Evolutionary conservation across 35 echinoderm and acorn worm species (phyloP).

Genomic region (Chiridota heheva): DNA sequence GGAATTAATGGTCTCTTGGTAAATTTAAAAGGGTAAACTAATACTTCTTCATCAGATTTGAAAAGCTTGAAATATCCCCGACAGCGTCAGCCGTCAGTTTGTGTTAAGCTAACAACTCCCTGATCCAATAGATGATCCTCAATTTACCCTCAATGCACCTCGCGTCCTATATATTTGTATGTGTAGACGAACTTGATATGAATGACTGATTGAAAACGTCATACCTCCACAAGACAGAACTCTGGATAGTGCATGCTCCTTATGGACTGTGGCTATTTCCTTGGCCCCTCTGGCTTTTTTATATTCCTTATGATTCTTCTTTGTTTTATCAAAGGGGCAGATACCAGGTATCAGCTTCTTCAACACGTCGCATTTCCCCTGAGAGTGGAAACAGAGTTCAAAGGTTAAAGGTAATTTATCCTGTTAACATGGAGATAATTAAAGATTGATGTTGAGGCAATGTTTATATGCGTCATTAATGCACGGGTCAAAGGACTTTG

Average conservation of each 20-base stretch:
- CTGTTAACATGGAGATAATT: too few relatives aligned
- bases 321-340: conserved; percentile 58
- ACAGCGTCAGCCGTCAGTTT: too few relatives aligned
- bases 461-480: too few relatives aligned
- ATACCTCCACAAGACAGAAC: neutral
- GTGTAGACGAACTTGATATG: neutral
- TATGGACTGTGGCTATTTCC: conserved; percentile 59
- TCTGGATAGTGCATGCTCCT: conserved; percentile 37
- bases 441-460: too few relatives aligned
- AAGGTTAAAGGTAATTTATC: neutral
- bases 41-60: too few relatives aligned
- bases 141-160: neutral
- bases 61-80: too few relatives aligned
- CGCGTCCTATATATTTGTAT: neutral
- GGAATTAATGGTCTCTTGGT: too few relatives aligned
- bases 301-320: conserved; percentile 63
- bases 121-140: neutral
- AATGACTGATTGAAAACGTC: neutral
- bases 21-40: too few relatives aligned
- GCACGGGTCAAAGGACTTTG: too few relatives aligned
- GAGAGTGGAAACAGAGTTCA: neutral
- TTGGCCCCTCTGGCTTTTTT: conserved; percentile 78
- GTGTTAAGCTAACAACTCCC: neutral
- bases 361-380: conserved; percentile 96
- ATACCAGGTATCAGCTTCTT: conserved; percentile 70